Evolutionary conservation across 2,113 vertebrate species (phyloP), one percentile per base, ranked within the genome.

Genomic region (Aix galericulata): DNA sequence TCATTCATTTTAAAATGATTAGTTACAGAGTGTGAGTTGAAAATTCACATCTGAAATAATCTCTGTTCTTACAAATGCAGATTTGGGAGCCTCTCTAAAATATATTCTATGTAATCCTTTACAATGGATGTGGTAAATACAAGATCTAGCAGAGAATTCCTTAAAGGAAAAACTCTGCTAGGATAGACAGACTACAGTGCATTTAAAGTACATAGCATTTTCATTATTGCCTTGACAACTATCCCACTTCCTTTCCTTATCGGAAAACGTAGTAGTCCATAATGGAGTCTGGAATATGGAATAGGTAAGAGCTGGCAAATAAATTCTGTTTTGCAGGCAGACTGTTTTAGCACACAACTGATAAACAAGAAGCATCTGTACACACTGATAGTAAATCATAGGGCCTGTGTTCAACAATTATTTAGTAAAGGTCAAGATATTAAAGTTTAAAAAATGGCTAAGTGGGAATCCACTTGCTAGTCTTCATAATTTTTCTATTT

Each of bases 381-480:
- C 34, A 32, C 8, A 38, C 38, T 55, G 40, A 60, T 77, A 63
- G 56, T 59, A 36, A 52, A 32, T 46, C 29, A 42, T 34, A 36
- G 3, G 32, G n/a, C 29, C 40, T 48, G 3, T 26, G 40, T 80
- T 85, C 76, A 91, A 87, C 72, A 82, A 18, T 5, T 26, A 44
- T 74, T 82, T 66, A 82, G 31, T 50, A 83, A 86, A 94, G 71
- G 12, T 76, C 32, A 88, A 80, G 29, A 52, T 91, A 84, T 42
- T 86, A 89, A 96, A 71, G 62, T 62, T 36, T 92, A 75, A 92
- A 82, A 95, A 88, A 89, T 64, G 17, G 11, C 44, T 90, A 60
- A 83, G 34, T 34, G 11, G 42, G 16, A 26, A 77, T 16, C 52
- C 29, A 73, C 73, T 92, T 91, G 13, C 67, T 88, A 26, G 58